phyloP scores from a whole-genome alignment of 2,888 invertebrate genomes.

The Cybosia mesomella region DNA sequence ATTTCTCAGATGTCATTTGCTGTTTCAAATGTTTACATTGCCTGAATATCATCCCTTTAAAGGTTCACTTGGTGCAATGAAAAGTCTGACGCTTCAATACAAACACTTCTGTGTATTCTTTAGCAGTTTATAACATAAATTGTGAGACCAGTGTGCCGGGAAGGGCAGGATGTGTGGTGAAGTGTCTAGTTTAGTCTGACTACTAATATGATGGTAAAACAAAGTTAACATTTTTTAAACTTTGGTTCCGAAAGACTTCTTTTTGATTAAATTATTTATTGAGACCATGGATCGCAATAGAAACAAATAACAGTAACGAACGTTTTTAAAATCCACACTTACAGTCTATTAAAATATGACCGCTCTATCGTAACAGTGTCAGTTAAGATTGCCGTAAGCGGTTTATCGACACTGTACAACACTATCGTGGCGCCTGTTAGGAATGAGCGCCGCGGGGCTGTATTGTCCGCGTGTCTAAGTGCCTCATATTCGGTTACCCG shows the following conservation, averaged over 20 bases:
- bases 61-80: not conserved
- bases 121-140: not conserved
- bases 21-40: not conserved
- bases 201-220: too few species aligned
- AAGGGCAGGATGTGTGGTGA: too few species aligned
- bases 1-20: not conserved
- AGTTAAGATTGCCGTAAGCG: not conserved
- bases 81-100: not conserved
- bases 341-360: not conserved
- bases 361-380: not conserved
- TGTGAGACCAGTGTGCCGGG: too few species aligned
- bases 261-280: too few species aligned
- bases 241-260: too few species aligned
- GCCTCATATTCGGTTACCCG: constrained; percentile 86
- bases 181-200: too few species aligned
- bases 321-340: not conserved
- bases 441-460: constrained; percentile 75
- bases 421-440: constrained; percentile 78
- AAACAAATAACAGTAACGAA: not conserved
- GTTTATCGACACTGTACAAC: constrained; percentile 52
- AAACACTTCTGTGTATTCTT: not conserved
- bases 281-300: too few species aligned
- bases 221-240: too few species aligned
- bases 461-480: constrained; percentile 82
- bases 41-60: not conserved